phyloP scores from a whole-genome alignment of 1,140 invertebrate species.

The Zaprionus ornatus region DNA sequence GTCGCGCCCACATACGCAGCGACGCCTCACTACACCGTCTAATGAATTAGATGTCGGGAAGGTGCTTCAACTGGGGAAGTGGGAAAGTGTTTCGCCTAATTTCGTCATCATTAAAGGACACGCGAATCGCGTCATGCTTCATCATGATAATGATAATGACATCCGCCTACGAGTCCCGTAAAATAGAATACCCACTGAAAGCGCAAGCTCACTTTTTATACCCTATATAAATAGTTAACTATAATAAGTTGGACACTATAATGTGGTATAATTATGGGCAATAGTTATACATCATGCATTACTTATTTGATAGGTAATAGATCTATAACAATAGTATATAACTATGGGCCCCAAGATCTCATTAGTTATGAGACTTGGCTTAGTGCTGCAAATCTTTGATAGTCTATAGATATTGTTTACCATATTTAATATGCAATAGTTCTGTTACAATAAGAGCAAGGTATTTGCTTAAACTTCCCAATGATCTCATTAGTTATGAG shows the following conservation, averaged over 20 bases:
- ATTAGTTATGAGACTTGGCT: neutral
- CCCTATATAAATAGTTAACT: neutral
- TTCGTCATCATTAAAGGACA: slow-evolving; percentile 57
- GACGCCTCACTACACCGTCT: slow-evolving; percentile 14
- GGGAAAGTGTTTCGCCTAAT: slow-evolving; percentile 26
- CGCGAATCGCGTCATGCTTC: slow-evolving; percentile 64
- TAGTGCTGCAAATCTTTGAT: too few species aligned
- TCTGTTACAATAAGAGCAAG: too few species aligned
- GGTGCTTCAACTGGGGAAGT: slow-evolving; percentile 21
- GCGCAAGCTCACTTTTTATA: neutral
- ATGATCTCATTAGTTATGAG: too few species aligned
- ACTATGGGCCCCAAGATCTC: neutral
- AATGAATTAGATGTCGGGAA: slow-evolving; percentile 48
- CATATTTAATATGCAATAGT: too few species aligned
- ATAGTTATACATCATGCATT: too few species aligned
- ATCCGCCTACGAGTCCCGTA: neutral
- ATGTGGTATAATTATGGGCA: too few species aligned
- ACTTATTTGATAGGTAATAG: neutral
- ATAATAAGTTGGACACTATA: neutral
- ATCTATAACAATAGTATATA: neutral
- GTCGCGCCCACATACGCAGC: slow-evolving; percentile 17
- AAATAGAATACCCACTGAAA: neutral
- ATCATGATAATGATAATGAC: slow-evolving; percentile 46
- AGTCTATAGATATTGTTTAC: too few species aligned
- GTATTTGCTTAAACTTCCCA: too few species aligned